These are phyloP conservation scores for Pomatostomus ruficeps DNA, from an alignment of 2,113 vertebrate species.

Conservation along the genomic window DNA sequence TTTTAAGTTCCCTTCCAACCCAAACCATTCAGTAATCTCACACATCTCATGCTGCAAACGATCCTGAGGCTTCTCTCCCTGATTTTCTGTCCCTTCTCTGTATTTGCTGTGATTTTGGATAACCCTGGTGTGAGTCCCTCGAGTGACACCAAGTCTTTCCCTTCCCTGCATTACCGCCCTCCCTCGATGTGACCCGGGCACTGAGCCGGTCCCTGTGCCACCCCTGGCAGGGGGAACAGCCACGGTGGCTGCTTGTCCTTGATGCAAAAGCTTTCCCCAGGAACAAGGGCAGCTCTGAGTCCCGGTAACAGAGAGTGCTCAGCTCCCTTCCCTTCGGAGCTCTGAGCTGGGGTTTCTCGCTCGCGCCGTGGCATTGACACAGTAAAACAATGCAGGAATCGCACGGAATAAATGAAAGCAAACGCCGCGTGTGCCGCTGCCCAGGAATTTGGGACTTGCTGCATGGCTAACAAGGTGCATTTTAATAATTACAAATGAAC, in stretches of 20 bases:
- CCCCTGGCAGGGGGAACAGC: not conserved
- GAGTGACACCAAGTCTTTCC: not conserved
- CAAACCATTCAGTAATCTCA: not conserved
- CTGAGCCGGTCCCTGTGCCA: not conserved
- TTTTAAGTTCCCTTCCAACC: not conserved
- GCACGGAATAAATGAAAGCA: slow-evolving; percentile 1
- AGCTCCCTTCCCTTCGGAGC: not conserved
- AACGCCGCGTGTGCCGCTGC: not conserved
- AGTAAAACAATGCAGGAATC: not conserved
- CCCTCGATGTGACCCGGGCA: not conserved
- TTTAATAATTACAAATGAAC: slow-evolving; percentile 43
- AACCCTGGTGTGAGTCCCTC: not conserved
- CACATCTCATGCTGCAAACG: fast-evolving
- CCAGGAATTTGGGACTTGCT: not conserved
- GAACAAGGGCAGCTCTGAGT: not conserved
- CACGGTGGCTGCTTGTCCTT: not conserved
- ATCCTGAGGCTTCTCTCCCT: not conserved
- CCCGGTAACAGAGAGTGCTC: not conserved
- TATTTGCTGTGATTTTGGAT: not conserved
- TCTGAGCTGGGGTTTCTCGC: not conserved
- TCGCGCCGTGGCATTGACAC: not conserved
- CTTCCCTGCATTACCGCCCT: fast-evolving
- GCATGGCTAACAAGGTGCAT: not conserved
- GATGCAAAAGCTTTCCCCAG: not conserved
- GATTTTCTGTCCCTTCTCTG: not conserved